Base-by-base conservation (phyloP, 2,888 invertebrate genomes). In the Pristionchus mayeri region DNA sequence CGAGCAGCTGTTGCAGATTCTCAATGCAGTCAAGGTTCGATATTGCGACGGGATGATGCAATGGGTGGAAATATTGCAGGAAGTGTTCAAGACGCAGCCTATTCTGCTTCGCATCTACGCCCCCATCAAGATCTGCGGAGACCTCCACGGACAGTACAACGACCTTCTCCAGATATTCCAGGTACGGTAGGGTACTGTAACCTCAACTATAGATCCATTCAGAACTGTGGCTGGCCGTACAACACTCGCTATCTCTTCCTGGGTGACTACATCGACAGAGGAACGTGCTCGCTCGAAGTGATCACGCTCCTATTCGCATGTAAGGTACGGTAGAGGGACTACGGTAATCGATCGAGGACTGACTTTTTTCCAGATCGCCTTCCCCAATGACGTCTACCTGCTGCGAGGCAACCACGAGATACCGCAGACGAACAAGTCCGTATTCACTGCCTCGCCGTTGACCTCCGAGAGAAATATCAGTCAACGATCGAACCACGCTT, bases 341-440 rank as follows among this genome's bases (percentile, higher is more conserved):
- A 71, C 40, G n/a, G 44, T 44, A 71, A 0, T 71, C 71, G 40
- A 71, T 71, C 40, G 71, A 37, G 21, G 21, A 44, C n/a, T 71
- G 40, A 44, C 24, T 40, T 44, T 6, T 13, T 71, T 71, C 71
- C 40, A 71, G 79, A 79, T 89, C 21, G 86, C 89, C 50, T 89
- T 85, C 76, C 89, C 89, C 30, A 89, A 85, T 48, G 87, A 86
- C 60, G 78, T 90, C 44, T 89, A 86, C 54, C 86, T 90, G n/a
- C 86, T 90, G 44, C 87, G 90, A n/a, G 90, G 90, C 30, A 90
- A 90, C 76, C 90, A 90, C 80, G 90, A 90, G 71, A 76, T 86
- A 27, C 67, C 80, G 21, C 85, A 85, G 54, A 87, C 84, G 57
- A 88, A 88, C 84, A 87, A 85, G 87, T 87, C n/a, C n/a, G n/a